Conservation (phyloP, 1,140 invertebrate genomes). For the Tigriopus japonicus region DNA sequence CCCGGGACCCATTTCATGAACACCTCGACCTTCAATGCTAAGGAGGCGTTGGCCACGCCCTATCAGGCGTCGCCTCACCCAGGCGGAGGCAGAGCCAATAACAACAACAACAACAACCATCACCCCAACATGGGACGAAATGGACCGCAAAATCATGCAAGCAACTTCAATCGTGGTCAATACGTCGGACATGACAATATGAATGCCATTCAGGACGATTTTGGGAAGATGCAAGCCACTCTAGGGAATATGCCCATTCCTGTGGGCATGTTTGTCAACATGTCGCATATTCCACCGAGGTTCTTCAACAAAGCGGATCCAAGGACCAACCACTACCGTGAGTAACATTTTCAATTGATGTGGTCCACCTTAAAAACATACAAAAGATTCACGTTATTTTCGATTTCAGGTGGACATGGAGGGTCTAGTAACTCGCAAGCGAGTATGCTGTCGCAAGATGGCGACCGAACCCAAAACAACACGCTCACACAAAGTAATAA, state of each 20-base stretch:
- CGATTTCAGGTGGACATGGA: too few species aligned
- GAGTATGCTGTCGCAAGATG: neutral
- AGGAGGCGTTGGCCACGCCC: slow-evolving; percentile 26
- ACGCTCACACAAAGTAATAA: neutral
- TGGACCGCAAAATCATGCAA: neutral
- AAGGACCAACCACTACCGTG: slow-evolving; percentile 13
- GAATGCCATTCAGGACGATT: neutral
- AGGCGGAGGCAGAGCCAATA: neutral
- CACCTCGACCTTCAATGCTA: slow-evolving; percentile 71
- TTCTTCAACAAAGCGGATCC: slow-evolving; percentile 42
- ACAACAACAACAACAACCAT: neutral
- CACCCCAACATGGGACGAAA: neutral
- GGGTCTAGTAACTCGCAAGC: too few species aligned
- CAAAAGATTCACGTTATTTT: too few species aligned
- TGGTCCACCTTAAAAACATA: too few species aligned
- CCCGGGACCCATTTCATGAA: slow-evolving; percentile 94
- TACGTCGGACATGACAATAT: neutral
- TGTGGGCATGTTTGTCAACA: slow-evolving; percentile 86
- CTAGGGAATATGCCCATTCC: slow-evolving; percentile 65
- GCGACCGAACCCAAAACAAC: neutral
- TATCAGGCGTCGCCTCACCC: neutral
- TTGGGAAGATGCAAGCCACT: slow-evolving; percentile 22
- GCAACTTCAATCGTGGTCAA: neutral
- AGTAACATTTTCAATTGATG: neutral
- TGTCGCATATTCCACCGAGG: slow-evolving; percentile 63